A percentile compares a stretch with the other conserved stretches of the same genome.
These are phyloP conservation scores for Acanthochromis polyacanthus DNA, from an alignment of 2,113 vertebrate species.

Conservation along the genomic window DNA sequence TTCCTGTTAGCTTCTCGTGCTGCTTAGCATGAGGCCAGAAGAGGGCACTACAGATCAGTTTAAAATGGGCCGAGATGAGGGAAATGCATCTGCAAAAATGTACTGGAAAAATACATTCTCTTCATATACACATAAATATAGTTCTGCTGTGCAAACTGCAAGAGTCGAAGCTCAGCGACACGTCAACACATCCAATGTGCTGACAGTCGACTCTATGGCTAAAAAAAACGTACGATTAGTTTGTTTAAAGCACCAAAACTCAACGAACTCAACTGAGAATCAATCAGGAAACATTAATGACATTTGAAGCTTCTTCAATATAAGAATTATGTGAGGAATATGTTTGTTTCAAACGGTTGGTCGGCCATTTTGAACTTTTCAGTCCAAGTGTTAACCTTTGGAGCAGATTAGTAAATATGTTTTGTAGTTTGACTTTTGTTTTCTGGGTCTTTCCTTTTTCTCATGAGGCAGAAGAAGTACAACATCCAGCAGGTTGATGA, in stretches of 20 bases:
- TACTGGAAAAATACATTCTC: slow-evolving; percentile 70
- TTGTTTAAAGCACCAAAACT: slow-evolving; percentile 7
- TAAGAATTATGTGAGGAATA: too few relatives aligned
- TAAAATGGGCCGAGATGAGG: not conserved
- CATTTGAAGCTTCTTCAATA: too few relatives aligned
- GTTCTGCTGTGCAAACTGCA: slow-evolving; percentile 84
- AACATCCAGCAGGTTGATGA: too few relatives aligned
- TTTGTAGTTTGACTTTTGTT: too few relatives aligned
- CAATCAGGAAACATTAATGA: too few relatives aligned
- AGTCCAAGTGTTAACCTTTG: too few relatives aligned
- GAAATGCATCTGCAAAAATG: slow-evolving; percentile 53
- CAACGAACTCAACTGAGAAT: too few relatives aligned
- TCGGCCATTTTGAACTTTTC: too few relatives aligned
- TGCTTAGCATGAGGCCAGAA: not conserved
- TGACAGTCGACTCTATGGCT: not conserved
- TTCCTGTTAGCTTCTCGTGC: slow-evolving; percentile 8
- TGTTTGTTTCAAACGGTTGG: too few relatives aligned
- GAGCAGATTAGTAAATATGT: too few relatives aligned
- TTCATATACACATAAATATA: slow-evolving; percentile 83
- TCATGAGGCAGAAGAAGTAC: too few relatives aligned
- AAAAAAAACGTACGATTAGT: not conserved
- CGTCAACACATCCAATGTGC: not conserved
- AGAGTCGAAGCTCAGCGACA: slow-evolving; percentile 18
- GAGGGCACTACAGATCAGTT: not conserved
- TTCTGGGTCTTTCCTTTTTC: too few relatives aligned